Evolutionary conservation across 1,140 invertebrate genomes (phyloP).

Genomic region (Platyscapa corneri): DNA sequence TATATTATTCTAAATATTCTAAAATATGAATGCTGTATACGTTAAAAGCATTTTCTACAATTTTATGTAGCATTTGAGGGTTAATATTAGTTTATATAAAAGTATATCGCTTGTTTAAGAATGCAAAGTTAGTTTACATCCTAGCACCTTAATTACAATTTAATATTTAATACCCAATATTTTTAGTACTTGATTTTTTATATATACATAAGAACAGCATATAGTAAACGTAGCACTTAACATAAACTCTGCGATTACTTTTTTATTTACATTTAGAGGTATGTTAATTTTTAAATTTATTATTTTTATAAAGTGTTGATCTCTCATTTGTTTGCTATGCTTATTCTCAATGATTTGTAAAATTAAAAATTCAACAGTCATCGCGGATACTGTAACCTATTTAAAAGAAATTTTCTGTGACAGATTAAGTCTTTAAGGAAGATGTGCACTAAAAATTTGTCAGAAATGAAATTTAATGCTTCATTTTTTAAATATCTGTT

Average conservation of each 20-base stretch:
- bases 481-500: constrained; percentile 53
- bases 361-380: constrained; percentile 25
- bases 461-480: constrained; percentile 48
- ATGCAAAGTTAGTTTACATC: constrained; percentile 62
- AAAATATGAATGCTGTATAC: neutral
- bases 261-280: constrained; percentile 49
- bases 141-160: constrained; percentile 52
- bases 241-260: constrained; percentile 51
- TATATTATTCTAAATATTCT: no score
- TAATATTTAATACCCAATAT: constrained; percentile 32
- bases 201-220: constrained; percentile 22
- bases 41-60: neutral
- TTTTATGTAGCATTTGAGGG: constrained; percentile 54
- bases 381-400: constrained; percentile 8
- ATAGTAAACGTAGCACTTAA: constrained; percentile 56
- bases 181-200: constrained; percentile 46
- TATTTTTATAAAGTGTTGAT: constrained; percentile 43
- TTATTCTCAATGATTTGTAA: constrained; percentile 29
- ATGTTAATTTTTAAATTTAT: constrained; percentile 43
- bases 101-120: constrained; percentile 60
- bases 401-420: constrained; percentile 25
- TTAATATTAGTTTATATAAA: constrained; percentile 55
- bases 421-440: neutral
- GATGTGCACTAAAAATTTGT: constrained; percentile 25
- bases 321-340: constrained; percentile 27